Evolutionary conservation across 2,797 vertebrate genomes (phyloP), one percentile per base, ranked within the genome.

Genomic region (Ibycter americanus): DNA sequence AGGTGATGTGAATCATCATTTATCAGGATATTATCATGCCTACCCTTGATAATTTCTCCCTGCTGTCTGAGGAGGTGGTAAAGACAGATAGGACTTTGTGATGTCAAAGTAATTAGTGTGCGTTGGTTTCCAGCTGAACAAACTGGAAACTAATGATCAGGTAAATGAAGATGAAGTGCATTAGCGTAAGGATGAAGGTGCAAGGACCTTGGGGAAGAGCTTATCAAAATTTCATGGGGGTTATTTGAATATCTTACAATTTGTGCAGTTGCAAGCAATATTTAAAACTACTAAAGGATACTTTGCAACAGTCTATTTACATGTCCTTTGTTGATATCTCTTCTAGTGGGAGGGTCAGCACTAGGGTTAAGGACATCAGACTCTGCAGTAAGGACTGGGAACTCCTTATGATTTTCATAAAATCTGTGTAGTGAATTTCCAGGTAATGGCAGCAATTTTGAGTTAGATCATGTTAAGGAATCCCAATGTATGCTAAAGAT

Each of bases 81-180:
- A 96, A 97, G 97, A 98, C 97, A 98, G 97, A 98, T 96, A 98
- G 97, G 98, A 98, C 97, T 98, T 97, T 21, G 94, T 98, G 98
- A 98, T 98, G 98, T 98, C 97, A 97, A 95, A 98, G 98, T 98
- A 98, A 98, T 98, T 98, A 98, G 98, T 97, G 96, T 98, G 93
- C 98, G 97, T 98, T 98, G 97, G 97, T 98, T 98, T 98, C 98
- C 98, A 98, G 98, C 98, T 98, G 98, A 98, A 98, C 97, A 98
- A 98, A 98, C 97, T 97, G 91, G 97, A 97, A 98, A 94, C 97
- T 98, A 98, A 98, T 98, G 98, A 98, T 97, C 98, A 98, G 98
- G 98, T 98, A 98, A 98, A 98, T 98, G 97, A 98, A 98, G 97
- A 97, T 96, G 96, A 98, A 98, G 94, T 97, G 96, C 93, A 97